phyloP scores from a whole-genome alignment of 1,140 invertebrate species.

The Propsilocerus akamusi region DNA sequence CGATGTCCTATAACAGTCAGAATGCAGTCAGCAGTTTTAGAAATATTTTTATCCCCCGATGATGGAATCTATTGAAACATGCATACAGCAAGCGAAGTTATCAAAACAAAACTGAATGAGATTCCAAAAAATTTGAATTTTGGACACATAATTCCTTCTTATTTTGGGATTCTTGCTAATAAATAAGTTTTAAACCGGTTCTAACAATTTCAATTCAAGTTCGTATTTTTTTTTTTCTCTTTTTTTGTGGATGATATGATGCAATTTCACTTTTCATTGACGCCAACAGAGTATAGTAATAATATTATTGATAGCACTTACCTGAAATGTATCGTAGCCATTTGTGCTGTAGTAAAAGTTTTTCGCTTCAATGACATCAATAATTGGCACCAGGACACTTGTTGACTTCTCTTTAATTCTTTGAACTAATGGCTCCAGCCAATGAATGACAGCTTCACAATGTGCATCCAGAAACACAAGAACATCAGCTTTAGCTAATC shows the following conservation, averaged over 20 bases:
- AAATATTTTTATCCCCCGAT: too few relatives aligned
- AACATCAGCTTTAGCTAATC: conserved; percentile 57
- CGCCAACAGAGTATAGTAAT: background rate
- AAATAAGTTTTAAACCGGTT: background rate
- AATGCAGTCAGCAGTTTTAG: too few relatives aligned
- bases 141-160: too few relatives aligned
- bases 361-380: conserved; percentile 79
- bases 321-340: conserved; percentile 36
- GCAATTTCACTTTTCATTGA: background rate
- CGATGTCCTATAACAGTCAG: too few relatives aligned
- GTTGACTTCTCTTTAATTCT: conserved; percentile 60
- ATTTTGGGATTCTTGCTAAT: too few relatives aligned
- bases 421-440: conserved; percentile 73
- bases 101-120: too few relatives aligned
- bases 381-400: conserved; percentile 75
- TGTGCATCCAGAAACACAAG: conserved; percentile 92
- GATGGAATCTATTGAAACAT: too few relatives aligned
- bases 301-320: conserved; percentile 10
- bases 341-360: conserved; percentile 61
- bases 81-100: too few relatives aligned
- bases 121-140: too few relatives aligned
- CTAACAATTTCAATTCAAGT: background rate
- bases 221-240: too few relatives aligned
- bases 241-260: background rate
- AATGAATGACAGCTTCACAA: conserved; percentile 68